phyloP scores from a whole-genome alignment of 2,113 vertebrate genomes.

The Pelodiscus sinensis region DNA sequence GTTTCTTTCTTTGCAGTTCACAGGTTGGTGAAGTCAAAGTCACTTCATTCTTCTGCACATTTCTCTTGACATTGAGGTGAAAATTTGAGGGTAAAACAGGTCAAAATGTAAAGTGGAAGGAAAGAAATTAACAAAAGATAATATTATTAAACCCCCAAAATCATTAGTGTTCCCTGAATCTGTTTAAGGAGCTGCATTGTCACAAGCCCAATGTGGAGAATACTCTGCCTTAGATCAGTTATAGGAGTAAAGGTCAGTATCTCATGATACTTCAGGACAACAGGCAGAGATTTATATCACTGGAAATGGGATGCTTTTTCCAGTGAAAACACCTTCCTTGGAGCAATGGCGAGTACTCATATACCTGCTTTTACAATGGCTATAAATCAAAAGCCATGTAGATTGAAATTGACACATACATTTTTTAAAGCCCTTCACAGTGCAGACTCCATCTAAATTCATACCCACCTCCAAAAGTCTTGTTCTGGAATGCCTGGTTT shows the following conservation, averaged over 20 bases:
- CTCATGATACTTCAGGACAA: not conserved
- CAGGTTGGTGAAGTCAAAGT: not conserved
- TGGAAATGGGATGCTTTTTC: not conserved
- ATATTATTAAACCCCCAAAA: not conserved
- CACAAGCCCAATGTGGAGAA: not conserved
- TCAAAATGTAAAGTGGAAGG: not conserved
- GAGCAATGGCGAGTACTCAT: not conserved
- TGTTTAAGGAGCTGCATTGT: not conserved
- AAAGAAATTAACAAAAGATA: not conserved
- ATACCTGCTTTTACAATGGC: not conserved
- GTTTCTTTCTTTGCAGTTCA: not conserved
- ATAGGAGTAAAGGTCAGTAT: not conserved
- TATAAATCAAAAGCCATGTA: not conserved
- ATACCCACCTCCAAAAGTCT: not conserved
- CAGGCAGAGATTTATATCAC: not conserved
- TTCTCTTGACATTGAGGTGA: fast-evolving
- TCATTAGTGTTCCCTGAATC: not conserved
- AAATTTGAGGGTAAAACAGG: not conserved
- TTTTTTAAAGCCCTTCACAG: not conserved
- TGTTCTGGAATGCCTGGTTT: not conserved
- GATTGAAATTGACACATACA: not conserved
- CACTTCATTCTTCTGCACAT: not conserved
- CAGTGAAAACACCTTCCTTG: not conserved
- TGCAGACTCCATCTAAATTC: not conserved
- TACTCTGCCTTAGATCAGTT: not conserved